Evolutionary conservation across 2,113 vertebrate species (phyloP).

Genomic region (Hymenochirus boettgeri): DNA sequence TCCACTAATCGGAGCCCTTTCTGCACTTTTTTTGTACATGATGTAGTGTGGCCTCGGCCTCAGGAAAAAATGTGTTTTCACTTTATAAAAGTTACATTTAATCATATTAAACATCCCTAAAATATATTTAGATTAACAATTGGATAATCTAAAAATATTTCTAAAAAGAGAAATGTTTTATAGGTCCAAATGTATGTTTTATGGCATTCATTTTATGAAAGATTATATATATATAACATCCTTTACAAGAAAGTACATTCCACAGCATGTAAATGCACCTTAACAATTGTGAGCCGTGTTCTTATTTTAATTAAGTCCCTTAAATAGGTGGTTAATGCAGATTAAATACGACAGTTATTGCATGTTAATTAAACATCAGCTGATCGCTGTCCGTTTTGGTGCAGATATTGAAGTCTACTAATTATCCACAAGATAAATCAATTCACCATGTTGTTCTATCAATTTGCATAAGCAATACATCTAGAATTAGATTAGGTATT

Average conservation of each 20-base stretch:
- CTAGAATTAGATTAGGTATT: slow-evolving; percentile 51
- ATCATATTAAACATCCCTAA: too few species aligned
- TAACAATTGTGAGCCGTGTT: slow-evolving; percentile 25
- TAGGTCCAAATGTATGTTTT: too few species aligned
- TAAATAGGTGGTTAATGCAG: slow-evolving; percentile 68
- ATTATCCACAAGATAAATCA: slow-evolving; percentile 76
- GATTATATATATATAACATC: background rate
- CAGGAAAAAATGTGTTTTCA: too few species aligned
- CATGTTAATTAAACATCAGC: slow-evolving; percentile 75
- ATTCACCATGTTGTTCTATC: slow-evolving; percentile 62
- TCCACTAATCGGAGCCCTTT: too few species aligned
- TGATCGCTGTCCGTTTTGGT: slow-evolving; percentile 68
- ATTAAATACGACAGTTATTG: slow-evolving; percentile 77
- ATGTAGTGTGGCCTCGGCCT: too few species aligned
- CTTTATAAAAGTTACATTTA: too few species aligned
- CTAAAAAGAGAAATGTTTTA: too few species aligned
- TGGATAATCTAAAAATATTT: too few species aligned
- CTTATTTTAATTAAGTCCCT: slow-evolving; percentile 66
- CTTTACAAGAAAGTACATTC: background rate
- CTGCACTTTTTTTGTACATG: too few species aligned
- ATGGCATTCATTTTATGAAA: background rate
- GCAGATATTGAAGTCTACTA: slow-evolving; percentile 72
- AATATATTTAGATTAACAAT: too few species aligned
- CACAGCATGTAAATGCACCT: slow-evolving; percentile 13
- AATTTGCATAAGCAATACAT: slow-evolving; percentile 64